Conservation (phyloP, 2,888 invertebrate species). For the Disparrhopalites patrizii region DNA sequence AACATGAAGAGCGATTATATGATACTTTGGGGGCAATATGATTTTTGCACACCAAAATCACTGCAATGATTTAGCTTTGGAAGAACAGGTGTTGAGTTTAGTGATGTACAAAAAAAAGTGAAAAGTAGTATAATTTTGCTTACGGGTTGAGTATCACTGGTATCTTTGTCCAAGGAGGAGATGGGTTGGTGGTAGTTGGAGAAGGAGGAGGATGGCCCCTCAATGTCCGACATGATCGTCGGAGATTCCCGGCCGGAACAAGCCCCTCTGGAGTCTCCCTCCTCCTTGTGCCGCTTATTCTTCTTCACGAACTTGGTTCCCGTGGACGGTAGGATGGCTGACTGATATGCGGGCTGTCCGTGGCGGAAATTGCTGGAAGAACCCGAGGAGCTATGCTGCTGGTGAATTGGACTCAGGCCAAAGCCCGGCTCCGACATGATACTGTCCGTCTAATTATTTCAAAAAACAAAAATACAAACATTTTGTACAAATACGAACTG, state of each 20-base stretch:
- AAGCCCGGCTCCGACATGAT: conserved; percentile 47
- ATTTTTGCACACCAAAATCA: too few relatives aligned
- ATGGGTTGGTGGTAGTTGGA: too few relatives aligned
- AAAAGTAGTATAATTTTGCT: too few relatives aligned
- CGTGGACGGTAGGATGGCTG: conserved; percentile 43
- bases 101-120: too few relatives aligned
- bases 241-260: conserved; percentile 29
- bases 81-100: too few relatives aligned
- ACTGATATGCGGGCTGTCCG: conserved; percentile 48
- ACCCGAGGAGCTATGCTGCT: too few relatives aligned
- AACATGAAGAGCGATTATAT: too few relatives aligned
- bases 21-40: too few relatives aligned
- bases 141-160: conserved; percentile 8
- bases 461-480: conserved; percentile 15
- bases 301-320: conserved; percentile 29
- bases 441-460: conserved; percentile 46
- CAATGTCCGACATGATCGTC: conserved; percentile 41
- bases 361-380: conserved; percentile 42
- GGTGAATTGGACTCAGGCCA: conserved; percentile 7
- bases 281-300: conserved; percentile 11
- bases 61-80: too few relatives aligned
- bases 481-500: too few relatives aligned
- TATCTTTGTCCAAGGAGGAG: too few relatives aligned
- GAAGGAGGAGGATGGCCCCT: conserved; percentile 37
- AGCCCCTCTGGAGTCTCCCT: not conserved